A percentile compares a stretch with the other conserved stretches of the same genome.
These are phyloP conservation scores for Hippocampus kuda DNA, from an alignment of 2,797 vertebrate species.

Conservation along the genomic window DNA sequence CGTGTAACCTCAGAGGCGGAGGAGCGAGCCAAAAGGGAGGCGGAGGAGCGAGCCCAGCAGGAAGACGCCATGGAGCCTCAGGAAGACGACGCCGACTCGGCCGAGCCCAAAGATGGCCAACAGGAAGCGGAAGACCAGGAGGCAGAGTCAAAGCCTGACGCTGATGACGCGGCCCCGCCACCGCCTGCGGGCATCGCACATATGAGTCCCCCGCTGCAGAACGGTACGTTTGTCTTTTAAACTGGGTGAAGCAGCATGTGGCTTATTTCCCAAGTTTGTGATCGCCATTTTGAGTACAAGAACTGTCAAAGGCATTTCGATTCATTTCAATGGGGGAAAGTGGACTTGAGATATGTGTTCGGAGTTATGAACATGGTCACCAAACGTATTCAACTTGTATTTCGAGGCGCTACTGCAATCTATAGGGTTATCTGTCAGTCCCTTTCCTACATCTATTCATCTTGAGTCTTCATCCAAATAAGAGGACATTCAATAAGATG, in stretches of 20 bases:
- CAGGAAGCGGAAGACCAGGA: slow-evolving; percentile 28
- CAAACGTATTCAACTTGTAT: no score
- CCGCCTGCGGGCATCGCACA: slow-evolving; percentile 26
- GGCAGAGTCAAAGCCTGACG: slow-evolving; percentile 26
- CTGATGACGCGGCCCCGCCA: slow-evolving; percentile 29
- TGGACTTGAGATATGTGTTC: no score
- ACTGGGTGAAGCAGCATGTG: no score
- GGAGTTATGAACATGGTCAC: no score
- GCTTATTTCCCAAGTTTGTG: no score
- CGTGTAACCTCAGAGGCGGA: slow-evolving; percentile 63
- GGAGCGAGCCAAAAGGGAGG: slow-evolving; percentile 68
- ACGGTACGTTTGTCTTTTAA: slow-evolving; percentile 56
- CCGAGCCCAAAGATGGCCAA: slow-evolving; percentile 50
- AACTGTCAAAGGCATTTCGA: no score
- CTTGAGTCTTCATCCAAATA: background rate
- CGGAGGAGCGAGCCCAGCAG: slow-evolving; percentile 53
- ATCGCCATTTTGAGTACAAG: no score
- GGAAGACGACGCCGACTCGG: slow-evolving; percentile 39
- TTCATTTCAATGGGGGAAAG: no score
- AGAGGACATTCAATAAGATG: background rate
- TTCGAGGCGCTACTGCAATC: no score
- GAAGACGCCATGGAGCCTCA: slow-evolving; percentile 67
- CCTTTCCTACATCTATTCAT: background rate
- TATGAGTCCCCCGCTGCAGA: slow-evolving; percentile 58
- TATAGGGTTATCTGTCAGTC: background rate